phyloP scores from a whole-genome alignment of 2,113 vertebrate species.

The Podarcis muralis region DNA sequence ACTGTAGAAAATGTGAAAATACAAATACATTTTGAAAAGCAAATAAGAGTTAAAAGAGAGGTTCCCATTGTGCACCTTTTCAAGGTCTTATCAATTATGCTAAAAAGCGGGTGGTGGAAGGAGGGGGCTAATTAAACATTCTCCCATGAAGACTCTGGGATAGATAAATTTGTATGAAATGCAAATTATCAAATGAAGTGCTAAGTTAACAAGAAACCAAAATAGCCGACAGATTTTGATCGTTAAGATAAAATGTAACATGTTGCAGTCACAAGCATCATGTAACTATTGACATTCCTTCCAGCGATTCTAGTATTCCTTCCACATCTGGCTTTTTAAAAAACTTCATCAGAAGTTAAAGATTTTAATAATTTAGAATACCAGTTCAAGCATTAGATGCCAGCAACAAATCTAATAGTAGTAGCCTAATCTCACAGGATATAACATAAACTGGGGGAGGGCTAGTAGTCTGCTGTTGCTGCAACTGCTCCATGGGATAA shows the following conservation, averaged over 20 bases:
- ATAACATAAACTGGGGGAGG: too few relatives aligned
- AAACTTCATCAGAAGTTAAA: neutral
- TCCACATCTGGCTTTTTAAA: neutral
- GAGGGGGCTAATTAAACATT: neutral
- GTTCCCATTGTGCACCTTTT: neutral
- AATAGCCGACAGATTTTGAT: neutral
- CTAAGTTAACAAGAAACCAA: neutral
- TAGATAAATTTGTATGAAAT: neutral
- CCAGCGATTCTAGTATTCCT: neutral
- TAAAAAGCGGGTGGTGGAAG: fast-evolving
- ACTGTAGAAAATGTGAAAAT: neutral
- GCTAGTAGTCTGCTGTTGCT: too few relatives aligned
- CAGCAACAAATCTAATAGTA: neutral
- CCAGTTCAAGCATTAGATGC: neutral
- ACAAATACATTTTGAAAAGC: neutral
- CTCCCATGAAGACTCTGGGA: neutral
- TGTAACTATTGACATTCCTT: neutral
- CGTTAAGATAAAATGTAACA: neutral
- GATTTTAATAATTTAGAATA: neutral
- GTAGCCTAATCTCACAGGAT: neutral
- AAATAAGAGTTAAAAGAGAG: neutral
- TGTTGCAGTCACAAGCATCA: neutral
- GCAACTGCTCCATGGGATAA: too few relatives aligned
- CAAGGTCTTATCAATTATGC: neutral
- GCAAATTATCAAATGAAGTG: neutral